Base-by-base conservation (phyloP, 2,888 invertebrate genomes). In the Alviniconcha strummeri region DNA sequence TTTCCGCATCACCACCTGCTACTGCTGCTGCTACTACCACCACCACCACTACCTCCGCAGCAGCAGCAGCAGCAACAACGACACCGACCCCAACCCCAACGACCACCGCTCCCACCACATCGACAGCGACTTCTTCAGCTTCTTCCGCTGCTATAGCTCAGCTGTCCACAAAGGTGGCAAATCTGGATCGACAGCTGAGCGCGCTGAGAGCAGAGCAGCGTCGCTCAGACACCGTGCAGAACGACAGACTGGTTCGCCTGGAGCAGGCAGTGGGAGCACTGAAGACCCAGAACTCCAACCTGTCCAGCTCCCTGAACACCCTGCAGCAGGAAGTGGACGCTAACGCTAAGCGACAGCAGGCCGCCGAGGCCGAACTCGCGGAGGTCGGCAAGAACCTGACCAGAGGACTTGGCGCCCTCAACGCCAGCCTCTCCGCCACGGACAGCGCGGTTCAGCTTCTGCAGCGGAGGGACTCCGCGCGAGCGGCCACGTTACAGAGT, bases 161-260 rank as follows among this genome's bases (percentile, higher is more conserved):
- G 36, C 69, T 80, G 80, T 9, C 57, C 60, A 13, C 15, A 5
- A 8, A 36, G 57, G 1, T 77, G 77, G 80, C 64, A 13, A 11
- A 36, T 8, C 64, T 80, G 67, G 64, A 80, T 13, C 36, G n/a
- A 55, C 69, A 69, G 69, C n/a, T 80, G 80, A 17, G 36, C 15
- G n/a, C 64, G 15, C 54, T 80, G 55, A 52, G 52, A 7, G 69
- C 64, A 11, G 80, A 80, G 52, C 80, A 80, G 56, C 69, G n/a
- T 3, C 52, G 19, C 6, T 54, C 56, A 54, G n/a, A 15, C 17
- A 64, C 17, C 54, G 9, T n/a, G 8, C 67, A 67, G 69, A 80
- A 80, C 69, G 8, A 7, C 11, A 80, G 69, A 13, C n/a, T 80
- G 54, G n/a, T n/a, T 19, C 67, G 54, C 9, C 11, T 80, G 55